These are phyloP conservation scores for Perognathus longimembris DNA, from an alignment of 2,113 vertebrate species.

Conservation along the genomic window DNA sequence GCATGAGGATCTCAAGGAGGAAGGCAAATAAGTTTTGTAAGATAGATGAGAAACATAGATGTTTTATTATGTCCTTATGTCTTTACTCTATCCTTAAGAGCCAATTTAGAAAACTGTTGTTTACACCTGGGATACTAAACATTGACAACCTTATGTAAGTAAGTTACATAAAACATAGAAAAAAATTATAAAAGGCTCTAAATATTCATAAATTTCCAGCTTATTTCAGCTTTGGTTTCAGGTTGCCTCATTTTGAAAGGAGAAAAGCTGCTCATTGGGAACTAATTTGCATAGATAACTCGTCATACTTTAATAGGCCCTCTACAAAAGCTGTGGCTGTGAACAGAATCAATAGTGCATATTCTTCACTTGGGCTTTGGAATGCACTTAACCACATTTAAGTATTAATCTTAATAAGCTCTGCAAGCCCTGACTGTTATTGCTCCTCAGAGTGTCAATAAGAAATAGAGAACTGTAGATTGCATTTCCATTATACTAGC, in stretches of 20 bases:
- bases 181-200: background rate
- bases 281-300: slow-evolving; percentile 62
- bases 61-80: background rate
- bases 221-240: slow-evolving; percentile 8
- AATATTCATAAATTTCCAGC: slow-evolving; percentile 50
- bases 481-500: slow-evolving; percentile 60
- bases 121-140: slow-evolving; percentile 4
- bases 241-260: slow-evolving; percentile 8
- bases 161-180: slow-evolving; percentile 24
- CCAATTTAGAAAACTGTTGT: slow-evolving; percentile 36
- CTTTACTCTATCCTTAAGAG: slow-evolving; percentile 29
- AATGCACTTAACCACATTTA: slow-evolving; percentile 63
- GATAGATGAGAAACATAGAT: background rate
- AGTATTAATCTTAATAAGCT: slow-evolving; percentile 77
- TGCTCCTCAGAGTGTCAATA: slow-evolving; percentile 64
- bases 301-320: slow-evolving; percentile 56
- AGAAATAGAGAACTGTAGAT: slow-evolving; percentile 66
- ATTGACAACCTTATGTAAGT: background rate
- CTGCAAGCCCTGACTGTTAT: slow-evolving; percentile 66
- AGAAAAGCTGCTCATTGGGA: background rate
- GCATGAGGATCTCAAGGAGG: background rate
- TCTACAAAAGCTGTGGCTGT: background rate
- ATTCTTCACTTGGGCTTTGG: slow-evolving; percentile 57
- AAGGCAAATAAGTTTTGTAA: background rate
- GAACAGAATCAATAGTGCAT: slow-evolving; percentile 39